A percentile compares a stretch with the other conserved stretches of the same genome.
These are phyloP conservation scores for Periophthalmus magnuspinnatus DNA, from an alignment of 2,797 vertebrate genomes.

Conservation along the genomic window DNA sequence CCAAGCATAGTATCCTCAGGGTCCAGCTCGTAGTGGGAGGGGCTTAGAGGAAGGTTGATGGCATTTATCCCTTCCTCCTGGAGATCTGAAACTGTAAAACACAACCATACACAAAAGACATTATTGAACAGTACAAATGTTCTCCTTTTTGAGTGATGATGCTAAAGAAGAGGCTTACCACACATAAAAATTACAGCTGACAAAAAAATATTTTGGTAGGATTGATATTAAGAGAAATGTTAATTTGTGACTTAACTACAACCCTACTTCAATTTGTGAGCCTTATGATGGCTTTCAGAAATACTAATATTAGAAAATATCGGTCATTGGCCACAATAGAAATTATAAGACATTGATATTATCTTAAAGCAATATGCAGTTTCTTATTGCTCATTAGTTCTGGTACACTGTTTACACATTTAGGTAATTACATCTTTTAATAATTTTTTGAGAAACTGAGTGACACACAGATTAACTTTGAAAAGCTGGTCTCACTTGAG, in stretches of 20 bases:
- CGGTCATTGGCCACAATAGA: too few species aligned
- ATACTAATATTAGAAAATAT: too few species aligned
- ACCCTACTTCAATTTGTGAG: neutral
- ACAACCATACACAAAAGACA: neutral
- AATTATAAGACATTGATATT: too few species aligned
- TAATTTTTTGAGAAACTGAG: neutral
- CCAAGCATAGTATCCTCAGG: constrained; percentile 98
- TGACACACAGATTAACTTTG: neutral
- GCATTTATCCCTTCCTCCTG: constrained; percentile 99
- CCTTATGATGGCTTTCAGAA: neutral
- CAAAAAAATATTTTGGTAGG: neutral
- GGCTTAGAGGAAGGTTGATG: constrained; percentile 97
- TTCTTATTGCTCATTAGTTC: neutral
- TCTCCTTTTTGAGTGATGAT: neutral
- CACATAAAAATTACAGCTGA: neutral
- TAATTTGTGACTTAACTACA: neutral
- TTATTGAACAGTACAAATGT: neutral
- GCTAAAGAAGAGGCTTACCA: neutral
- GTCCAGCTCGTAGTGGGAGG: constrained; percentile 95
- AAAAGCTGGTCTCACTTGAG: neutral
- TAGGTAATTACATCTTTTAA: neutral
- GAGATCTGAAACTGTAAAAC: constrained; percentile 90
- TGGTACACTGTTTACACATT: neutral
- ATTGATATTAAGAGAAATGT: too few species aligned
- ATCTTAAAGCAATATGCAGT: neutral